These are phyloP conservation scores for Conus betulinus DNA, from an alignment of 1,140 invertebrate genomes.

Conservation along the genomic window DNA sequence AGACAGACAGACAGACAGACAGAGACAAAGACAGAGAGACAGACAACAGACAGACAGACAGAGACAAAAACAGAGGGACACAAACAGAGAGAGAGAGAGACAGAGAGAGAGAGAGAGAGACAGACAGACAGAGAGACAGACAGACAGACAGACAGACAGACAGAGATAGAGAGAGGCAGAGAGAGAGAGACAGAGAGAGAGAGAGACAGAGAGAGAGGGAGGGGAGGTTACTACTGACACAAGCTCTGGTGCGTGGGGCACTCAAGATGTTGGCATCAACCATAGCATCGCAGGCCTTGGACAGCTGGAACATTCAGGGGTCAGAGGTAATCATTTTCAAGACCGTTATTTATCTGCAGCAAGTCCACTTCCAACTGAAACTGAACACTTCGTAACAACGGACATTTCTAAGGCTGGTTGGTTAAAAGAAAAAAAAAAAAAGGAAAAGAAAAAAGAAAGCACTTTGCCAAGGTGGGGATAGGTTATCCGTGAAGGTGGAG, in stretches of 20 bases:
- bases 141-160: not conserved
- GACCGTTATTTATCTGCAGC: no score
- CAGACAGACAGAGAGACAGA: not conserved
- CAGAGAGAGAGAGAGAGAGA: not conserved
- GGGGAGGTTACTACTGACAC: not conserved
- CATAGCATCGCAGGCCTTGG: slow-evolving; percentile 21
- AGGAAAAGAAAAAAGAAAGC: no score
- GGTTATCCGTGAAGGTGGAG: no score
- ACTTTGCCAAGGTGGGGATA: no score
- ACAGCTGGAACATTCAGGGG: not conserved
- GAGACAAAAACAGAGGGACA: not conserved
- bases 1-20: not conserved
- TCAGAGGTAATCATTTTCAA: no score
- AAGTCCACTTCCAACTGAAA: no score
- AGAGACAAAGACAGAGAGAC: not conserved
- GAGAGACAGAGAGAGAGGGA: not conserved
- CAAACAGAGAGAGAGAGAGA: not conserved
- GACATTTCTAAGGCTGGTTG: no score
- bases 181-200: not conserved
- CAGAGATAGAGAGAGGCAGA: not conserved
- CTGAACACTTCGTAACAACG: no score
- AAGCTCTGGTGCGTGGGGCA: slow-evolving; percentile 5
- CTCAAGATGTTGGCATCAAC: not conserved
- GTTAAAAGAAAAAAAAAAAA: no score
- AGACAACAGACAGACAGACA: not conserved